These are phyloP conservation scores for Epizoanthus stellaris DNA, from an alignment of 92 coral and sea anemone species.

Conservation along the genomic window DNA sequence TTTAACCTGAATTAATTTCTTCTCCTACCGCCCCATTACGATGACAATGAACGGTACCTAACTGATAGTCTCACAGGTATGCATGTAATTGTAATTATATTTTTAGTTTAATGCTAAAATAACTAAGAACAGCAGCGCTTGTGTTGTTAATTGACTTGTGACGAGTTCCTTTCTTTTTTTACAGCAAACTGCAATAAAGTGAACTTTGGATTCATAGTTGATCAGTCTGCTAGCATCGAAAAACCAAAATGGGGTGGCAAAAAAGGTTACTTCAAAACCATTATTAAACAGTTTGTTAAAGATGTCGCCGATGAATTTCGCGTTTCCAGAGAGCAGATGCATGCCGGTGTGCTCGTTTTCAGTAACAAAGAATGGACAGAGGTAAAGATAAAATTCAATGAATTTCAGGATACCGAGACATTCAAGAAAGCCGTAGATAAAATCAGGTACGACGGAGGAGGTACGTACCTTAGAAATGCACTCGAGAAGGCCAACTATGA, in stretches of 20 bases:
- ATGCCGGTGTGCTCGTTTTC: constrained; percentile 7
- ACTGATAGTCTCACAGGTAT: too few species aligned
- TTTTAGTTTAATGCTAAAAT: too few species aligned
- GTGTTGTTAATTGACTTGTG: too few species aligned
- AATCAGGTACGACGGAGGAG: neutral
- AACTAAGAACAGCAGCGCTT: too few species aligned
- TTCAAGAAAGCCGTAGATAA: neutral
- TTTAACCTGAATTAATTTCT: too few species aligned
- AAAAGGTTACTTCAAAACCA: neutral
- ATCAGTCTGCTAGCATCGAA: constrained; percentile 20
- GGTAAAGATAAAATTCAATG: neutral
- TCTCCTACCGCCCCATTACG: too few species aligned
- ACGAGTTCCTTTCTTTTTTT: too few species aligned
- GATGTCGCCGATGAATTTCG: constrained; percentile 4
- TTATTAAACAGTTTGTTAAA: neutral
- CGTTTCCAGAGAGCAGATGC: neutral
- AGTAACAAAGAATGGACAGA: neutral
- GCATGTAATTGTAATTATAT: too few species aligned
- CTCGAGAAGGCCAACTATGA: neutral
- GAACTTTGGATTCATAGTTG: constrained; percentile 12
- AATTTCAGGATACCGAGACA: neutral
- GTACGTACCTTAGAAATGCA: neutral
- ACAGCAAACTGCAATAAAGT: neutral
- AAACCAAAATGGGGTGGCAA: too few species aligned
- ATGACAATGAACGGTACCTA: too few species aligned